phyloP scores from a whole-genome alignment of 2,797 vertebrate genomes.

The Centropyge bicolor region DNA sequence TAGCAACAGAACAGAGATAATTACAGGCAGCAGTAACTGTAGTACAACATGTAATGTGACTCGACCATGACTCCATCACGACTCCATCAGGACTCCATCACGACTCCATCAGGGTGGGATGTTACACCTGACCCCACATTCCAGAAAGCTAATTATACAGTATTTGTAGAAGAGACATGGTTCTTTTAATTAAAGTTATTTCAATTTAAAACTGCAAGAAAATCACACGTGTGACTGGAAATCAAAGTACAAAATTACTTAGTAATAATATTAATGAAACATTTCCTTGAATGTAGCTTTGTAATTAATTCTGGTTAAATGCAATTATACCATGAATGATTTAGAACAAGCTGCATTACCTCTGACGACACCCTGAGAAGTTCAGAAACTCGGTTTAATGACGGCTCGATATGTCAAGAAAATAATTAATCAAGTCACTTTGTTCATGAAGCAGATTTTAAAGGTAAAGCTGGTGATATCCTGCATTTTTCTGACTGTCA shows the following conservation, averaged over 20 bases:
- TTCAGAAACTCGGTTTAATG: neutral
- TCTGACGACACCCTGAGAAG: neutral
- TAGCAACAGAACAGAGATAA: neutral
- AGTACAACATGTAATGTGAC: constrained; percentile 21
- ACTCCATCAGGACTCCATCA: neutral
- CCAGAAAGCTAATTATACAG: neutral
- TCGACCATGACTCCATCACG: neutral
- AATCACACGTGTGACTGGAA: neutral
- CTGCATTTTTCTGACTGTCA: neutral
- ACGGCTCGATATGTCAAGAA: neutral
- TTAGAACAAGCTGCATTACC: neutral
- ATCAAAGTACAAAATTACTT: neutral
- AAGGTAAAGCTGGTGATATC: neutral
- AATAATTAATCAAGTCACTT: neutral
- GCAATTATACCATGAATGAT: neutral
- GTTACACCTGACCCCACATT: neutral
- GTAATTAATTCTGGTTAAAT: neutral
- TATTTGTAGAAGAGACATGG: neutral
- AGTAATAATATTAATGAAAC: neutral
- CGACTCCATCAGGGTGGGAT: neutral
- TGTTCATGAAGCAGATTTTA: neutral
- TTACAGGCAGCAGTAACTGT: constrained; percentile 2
- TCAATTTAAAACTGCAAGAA: neutral
- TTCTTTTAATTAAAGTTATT: too few species aligned
- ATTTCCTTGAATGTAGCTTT: neutral